These are phyloP conservation scores for Heliconius sara DNA, from an alignment of 2,888 invertebrate genomes.

Conservation along the genomic window DNA sequence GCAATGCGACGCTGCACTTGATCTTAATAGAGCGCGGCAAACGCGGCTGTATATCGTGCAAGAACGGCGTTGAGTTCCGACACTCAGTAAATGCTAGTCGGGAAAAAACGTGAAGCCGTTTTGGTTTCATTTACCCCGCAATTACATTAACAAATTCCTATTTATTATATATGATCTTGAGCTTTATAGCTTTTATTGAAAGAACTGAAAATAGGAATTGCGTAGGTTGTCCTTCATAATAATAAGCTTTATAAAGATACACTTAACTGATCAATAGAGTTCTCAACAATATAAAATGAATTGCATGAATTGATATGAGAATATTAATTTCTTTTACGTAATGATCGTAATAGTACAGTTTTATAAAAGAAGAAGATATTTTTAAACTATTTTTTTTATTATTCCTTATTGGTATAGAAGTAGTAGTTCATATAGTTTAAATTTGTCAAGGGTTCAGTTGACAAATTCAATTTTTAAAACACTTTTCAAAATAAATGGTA, in stretches of 20 bases:
- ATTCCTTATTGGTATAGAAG: too few species aligned
- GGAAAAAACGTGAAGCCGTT: too few species aligned
- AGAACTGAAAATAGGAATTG: background rate
- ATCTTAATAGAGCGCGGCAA: too few species aligned
- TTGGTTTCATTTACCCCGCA: too few species aligned
- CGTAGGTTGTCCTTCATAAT: constrained; percentile 2
- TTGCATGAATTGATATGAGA: background rate
- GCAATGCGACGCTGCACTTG: too few species aligned
- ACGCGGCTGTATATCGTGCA: background rate
- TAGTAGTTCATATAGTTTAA: too few species aligned
- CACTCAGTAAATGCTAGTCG: background rate
- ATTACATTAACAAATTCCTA: too few species aligned
- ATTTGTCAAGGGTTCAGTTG: too few species aligned
- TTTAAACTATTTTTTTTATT: too few species aligned
- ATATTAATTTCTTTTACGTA: background rate
- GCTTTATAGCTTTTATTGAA: background rate
- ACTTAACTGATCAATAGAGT: background rate
- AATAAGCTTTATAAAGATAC: background rate
- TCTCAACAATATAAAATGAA: background rate
- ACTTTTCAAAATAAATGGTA: too few species aligned
- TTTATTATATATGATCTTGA: background rate
- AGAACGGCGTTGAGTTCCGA: background rate
- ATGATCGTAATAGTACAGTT: background rate
- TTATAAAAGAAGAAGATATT: too few species aligned
- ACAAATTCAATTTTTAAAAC: too few species aligned